phyloP scores from a whole-genome alignment of 2,797 vertebrate species.

The Mormyrus proboscirostris region DNA sequence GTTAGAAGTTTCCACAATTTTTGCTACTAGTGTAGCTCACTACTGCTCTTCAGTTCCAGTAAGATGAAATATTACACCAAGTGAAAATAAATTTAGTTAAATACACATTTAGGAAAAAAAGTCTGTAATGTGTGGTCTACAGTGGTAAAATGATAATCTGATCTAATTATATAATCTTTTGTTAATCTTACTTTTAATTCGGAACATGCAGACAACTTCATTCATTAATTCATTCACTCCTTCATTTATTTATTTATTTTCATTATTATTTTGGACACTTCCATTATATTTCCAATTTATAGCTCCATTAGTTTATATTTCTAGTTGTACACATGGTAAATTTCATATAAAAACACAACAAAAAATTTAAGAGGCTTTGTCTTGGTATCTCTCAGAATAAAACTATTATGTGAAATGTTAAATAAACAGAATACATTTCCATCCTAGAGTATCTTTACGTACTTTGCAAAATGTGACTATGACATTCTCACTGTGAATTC shows the following conservation, averaged over 20 bases:
- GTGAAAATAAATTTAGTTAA: neutral
- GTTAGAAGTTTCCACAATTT: neutral
- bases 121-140: neutral
- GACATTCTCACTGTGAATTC: neutral
- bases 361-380: too few species aligned
- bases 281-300: neutral
- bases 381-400: too few species aligned
- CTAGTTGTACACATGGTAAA: too few species aligned
- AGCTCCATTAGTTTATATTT: too few species aligned
- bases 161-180: neutral
- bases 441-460: neutral
- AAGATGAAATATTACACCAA: neutral
- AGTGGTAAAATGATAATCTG: neutral
- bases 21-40: neutral
- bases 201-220: neutral
- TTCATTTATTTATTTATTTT: neutral
- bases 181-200: neutral
- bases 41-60: neutral
- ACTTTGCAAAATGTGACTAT: neutral
- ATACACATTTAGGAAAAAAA: neutral
- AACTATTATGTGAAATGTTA: too few species aligned
- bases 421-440: neutral
- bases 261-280: neutral
- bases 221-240: neutral
- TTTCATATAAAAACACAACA: too few species aligned